phyloP scores from a whole-genome alignment of 2,888 invertebrate species.

The Trachelus iudaicus region DNA sequence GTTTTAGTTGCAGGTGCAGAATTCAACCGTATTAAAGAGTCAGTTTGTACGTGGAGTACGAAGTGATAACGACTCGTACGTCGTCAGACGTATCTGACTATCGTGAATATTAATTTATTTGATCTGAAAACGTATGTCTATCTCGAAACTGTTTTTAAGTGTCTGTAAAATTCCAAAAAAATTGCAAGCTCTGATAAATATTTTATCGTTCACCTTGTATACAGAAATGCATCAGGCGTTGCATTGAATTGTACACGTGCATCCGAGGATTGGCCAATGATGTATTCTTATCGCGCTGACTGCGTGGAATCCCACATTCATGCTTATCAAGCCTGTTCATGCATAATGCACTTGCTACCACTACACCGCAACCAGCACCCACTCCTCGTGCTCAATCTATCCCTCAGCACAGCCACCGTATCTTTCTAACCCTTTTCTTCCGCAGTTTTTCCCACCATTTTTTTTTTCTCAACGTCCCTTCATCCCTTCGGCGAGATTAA shows the following conservation, averaged over 20 bases:
- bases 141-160: background rate
- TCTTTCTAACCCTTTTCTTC: constrained; percentile 3
- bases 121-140: too few species aligned
- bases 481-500: background rate
- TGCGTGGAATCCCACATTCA: constrained; percentile 18
- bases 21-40: too few species aligned
- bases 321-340: constrained; percentile 57
- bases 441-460: background rate
- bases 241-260: background rate
- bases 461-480: constrained; percentile 2
- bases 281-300: background rate
- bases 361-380: background rate
- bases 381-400: constrained; percentile 16
- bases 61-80: too few species aligned
- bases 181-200: background rate
- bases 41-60: too few species aligned
- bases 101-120: too few species aligned
- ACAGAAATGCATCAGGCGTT: background rate
- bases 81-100: too few species aligned
- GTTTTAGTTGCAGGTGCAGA: too few species aligned
- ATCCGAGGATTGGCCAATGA: background rate
- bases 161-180: background rate
- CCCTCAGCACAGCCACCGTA: constrained; percentile 21
- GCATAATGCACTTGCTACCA: constrained; percentile 53
- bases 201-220: background rate